These are phyloP conservation scores for Pristis pectinata DNA, from an alignment of 2,797 vertebrate species.

Conservation along the genomic window DNA sequence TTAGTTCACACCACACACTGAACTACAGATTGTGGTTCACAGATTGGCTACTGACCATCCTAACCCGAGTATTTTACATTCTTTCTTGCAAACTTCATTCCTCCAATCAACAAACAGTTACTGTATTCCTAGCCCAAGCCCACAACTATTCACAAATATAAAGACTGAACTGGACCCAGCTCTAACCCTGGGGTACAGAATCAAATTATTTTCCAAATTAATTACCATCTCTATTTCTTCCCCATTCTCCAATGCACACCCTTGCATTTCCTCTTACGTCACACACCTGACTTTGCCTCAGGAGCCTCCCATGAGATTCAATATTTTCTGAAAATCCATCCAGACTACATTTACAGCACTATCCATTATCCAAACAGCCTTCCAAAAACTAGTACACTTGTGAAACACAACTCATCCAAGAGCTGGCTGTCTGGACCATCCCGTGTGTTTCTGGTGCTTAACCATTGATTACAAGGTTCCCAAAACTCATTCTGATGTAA, in stretches of 20 bases:
- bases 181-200: neutral
- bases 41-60: neutral
- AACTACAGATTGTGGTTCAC: neutral
- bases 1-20: neutral
- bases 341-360: neutral
- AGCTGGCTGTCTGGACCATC: neutral
- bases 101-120: neutral
- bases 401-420: neutral
- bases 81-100: neutral
- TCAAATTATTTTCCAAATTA: neutral
- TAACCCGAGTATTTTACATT: neutral
- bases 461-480: neutral
- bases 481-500: neutral
- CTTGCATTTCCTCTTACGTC: neutral
- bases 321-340: neutral
- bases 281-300: neutral
- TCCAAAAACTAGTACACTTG: neutral
- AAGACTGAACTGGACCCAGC: neutral
- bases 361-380: neutral
- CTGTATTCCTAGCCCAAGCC: neutral
- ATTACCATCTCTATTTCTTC: neutral
- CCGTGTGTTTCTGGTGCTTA: neutral
- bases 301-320: neutral
- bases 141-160: neutral
- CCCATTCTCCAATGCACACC: neutral